Conservation (phyloP, 2,888 invertebrate species). For the Cephus runcator region DNA sequence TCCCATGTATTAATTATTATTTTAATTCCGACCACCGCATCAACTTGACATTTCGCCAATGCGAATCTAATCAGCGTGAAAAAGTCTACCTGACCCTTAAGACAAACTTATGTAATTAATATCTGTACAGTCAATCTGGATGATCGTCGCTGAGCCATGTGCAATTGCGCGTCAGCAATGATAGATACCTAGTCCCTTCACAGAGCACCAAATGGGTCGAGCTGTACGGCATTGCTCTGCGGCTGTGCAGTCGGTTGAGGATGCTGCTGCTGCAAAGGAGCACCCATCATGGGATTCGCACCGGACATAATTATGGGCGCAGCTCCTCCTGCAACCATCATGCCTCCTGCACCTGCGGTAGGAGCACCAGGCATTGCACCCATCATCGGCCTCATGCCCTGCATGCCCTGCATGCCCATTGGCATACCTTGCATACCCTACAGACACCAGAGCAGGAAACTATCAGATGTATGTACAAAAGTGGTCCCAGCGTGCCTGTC, state of each 20-base stretch:
- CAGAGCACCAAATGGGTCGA: slow-evolving; percentile 70
- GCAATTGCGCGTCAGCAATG: not conserved
- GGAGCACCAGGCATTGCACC: slow-evolving; percentile 51
- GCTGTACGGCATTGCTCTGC: slow-evolving; percentile 65
- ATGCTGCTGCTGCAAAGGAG: slow-evolving; percentile 45
- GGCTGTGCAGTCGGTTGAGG: slow-evolving; percentile 56
- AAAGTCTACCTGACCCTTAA: not conserved
- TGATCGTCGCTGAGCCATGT: not conserved
- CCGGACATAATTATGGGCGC: slow-evolving; percentile 53
- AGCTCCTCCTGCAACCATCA: slow-evolving; percentile 49
- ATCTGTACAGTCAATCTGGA: not conserved
- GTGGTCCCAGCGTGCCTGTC: slow-evolving; percentile 3
- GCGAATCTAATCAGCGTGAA: not conserved
- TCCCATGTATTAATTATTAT: not conserved
- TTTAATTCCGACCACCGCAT: not conserved
- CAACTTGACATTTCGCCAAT: not conserved
- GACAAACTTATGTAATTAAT: not conserved
- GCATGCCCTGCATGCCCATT: slow-evolving; percentile 53
- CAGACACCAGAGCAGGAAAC: slow-evolving; percentile 28
- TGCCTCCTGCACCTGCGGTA: slow-evolving; percentile 42
- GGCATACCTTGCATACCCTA: slow-evolving; percentile 60
- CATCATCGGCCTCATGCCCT: slow-evolving; percentile 61
- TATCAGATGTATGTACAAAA: slow-evolving; percentile 20
- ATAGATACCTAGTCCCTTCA: slow-evolving; percentile 53
- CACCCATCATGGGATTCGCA: slow-evolving; percentile 50